Evolutionary conservation across 2,113 vertebrate species (phyloP).

Genomic region (Panurus biarmicus): DNA sequence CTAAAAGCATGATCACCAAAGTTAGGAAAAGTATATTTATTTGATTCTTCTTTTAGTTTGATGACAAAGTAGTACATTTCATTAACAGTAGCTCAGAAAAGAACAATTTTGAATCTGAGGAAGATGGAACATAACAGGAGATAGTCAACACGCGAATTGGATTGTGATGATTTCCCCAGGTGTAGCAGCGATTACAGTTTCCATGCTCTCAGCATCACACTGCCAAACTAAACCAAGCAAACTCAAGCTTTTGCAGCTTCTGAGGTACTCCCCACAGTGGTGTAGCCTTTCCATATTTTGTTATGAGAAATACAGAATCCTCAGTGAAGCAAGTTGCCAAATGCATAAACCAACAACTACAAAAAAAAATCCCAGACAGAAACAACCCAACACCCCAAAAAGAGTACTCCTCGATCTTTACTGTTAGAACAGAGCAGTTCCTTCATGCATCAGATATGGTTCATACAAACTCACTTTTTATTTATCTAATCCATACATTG

Average conservation of each 20-base stretch:
- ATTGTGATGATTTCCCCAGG: not conserved
- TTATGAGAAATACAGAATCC: not conserved
- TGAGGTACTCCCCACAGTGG: not conserved
- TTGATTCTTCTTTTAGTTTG: not conserved
- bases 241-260: not conserved
- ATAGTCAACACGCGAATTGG: not conserved
- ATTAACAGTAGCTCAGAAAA: not conserved
- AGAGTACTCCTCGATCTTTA: not conserved
- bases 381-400: not conserved
- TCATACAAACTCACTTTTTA: not conserved
- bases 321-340: not conserved
- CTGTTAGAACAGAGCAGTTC: not conserved
- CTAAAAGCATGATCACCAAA: not conserved
- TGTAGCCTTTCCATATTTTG: not conserved
- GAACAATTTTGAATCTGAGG: not conserved
- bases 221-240: not conserved
- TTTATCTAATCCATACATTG: not conserved
- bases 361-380: not conserved
- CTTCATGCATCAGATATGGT: not conserved
- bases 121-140: not conserved
- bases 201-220: not conserved
- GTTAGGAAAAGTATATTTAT: slow-evolving; percentile 43
- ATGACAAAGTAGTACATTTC: not conserved
- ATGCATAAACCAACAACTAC: not conserved
- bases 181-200: not conserved